These are phyloP conservation scores for Meteorus colon DNA, from an alignment of 2,888 invertebrate species.

Conservation along the genomic window DNA sequence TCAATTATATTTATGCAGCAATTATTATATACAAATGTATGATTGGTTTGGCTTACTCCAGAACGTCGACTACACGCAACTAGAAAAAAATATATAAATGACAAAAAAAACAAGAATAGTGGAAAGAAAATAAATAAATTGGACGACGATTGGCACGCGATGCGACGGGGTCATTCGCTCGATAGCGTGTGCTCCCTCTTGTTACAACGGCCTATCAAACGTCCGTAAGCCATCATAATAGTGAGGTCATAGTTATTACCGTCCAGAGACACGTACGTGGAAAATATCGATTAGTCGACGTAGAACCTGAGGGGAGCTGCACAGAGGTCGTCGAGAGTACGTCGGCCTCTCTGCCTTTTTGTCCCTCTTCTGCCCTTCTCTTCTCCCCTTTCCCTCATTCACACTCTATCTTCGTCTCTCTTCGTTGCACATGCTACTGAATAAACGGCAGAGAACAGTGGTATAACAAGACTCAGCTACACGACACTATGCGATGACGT, in stretches of 20 bases:
- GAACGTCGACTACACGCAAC: background rate
- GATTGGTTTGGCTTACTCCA: background rate
- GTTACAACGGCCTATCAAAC: constrained; percentile 40
- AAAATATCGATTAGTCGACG: constrained; percentile 47
- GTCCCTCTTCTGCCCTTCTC: background rate
- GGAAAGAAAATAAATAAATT: constrained; percentile 15
- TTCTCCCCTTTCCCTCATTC: background rate
- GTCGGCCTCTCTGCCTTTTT: constrained; percentile 24
- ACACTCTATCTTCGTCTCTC: background rate
- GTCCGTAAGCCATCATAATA: constrained; percentile 38
- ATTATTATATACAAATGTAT: background rate
- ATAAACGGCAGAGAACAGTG: constrained; percentile 28
- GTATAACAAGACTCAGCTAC: constrained; percentile 45
- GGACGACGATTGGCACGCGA: constrained; percentile 35
- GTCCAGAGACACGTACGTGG: constrained; percentile 42
- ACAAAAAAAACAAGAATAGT: background rate
- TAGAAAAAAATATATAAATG: background rate
- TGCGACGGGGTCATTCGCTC: constrained; percentile 33
- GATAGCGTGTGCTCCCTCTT: constrained; percentile 35
- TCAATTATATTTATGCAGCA: background rate
- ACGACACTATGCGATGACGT: constrained; percentile 41
- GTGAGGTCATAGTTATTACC: constrained; percentile 44
- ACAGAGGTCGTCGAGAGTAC: constrained; percentile 34
- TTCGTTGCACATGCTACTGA: background rate
- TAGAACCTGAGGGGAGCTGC: constrained; percentile 13